Base-by-base conservation (phyloP, 2,888 invertebrate species). In the Pemphredon lugubris region DNA sequence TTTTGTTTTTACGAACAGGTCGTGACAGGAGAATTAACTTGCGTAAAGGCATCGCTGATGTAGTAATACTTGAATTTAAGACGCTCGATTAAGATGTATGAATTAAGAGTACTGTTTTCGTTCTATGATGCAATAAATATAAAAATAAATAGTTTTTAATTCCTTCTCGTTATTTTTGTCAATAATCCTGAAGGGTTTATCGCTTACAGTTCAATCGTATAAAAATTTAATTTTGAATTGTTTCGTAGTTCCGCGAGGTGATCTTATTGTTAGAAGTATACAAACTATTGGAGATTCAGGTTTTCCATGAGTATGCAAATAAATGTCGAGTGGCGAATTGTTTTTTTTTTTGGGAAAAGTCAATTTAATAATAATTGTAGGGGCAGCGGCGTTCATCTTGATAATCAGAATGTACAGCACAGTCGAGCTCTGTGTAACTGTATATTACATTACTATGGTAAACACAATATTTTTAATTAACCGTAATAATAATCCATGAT, bases 381-480 rank as follows among this genome's bases (percentile, higher is more conserved):
- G n/a, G 73, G 63, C 67, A 67, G 63, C 73, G 55, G 54, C 57
- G 44, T 61, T 73, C 50, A 44, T 70, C 51, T 75, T 58, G 59
- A 67, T 70, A 64, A 75, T 75, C 54, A 71, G 66, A 71, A 75
- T 70, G 75, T 75, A 75, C 75, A 75, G 75, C 68, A 80, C 67
- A 64, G 58, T 64, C 40, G 50, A 57, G 42, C 53, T 83, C 77
- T 76, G 77, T 80, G 77, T 87, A 86, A 85, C 85, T 83, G 84
- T 88, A 86, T 87, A 87, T 88, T 87, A 87, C 88, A 88, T 85
- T 77, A 81, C 85, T 83, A 85, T 84, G 82, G 81, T 87, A 86
- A 88, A 87, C 87, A 88, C 84, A 88, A 88, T 86, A 82, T 85
- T 75, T 72, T 69, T 60, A 75, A 79, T 78, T 69, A 78, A 84